These are phyloP conservation scores for Sebastes variabilis DNA, from an alignment of 2,797 vertebrate genomes.

Conservation along the genomic window DNA sequence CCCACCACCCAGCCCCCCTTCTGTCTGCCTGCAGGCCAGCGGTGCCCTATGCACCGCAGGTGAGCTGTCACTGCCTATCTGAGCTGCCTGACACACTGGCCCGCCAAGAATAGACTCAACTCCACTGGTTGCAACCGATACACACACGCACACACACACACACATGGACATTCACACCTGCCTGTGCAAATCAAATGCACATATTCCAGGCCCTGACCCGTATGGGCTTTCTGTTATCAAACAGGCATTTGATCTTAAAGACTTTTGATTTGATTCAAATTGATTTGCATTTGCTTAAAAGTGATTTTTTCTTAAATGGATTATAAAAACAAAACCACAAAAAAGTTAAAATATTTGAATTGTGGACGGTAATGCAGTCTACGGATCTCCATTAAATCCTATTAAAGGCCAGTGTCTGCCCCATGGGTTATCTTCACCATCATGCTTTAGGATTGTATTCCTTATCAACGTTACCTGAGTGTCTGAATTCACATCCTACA, in stretches of 20 bases:
- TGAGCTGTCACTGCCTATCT: constrained; percentile 76
- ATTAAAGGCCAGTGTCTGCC: no score
- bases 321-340: no score
- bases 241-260: constrained; percentile 29
- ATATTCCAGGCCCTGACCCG: background rate
- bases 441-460: background rate
- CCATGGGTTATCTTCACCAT: background rate
- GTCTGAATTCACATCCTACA: background rate
- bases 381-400: no score
- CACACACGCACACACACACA: constrained; percentile 23
- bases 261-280: constrained; percentile 40
- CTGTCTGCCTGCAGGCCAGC: constrained; percentile 59
- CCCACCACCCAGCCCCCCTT: background rate
- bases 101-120: constrained; percentile 47
- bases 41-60: constrained; percentile 70
- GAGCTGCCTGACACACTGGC: constrained; percentile 53
- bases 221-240: constrained; percentile 29
- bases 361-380: no score
- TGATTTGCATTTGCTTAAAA: constrained; percentile 35
- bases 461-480: background rate
- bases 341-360: no score
- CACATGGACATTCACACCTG: constrained; percentile 35
- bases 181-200: constrained; percentile 19
- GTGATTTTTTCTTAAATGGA: background rate
- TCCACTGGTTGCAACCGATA: constrained; percentile 42